Conservation (phyloP, 2,888 invertebrate genomes). For the Melanargia galathea region DNA sequence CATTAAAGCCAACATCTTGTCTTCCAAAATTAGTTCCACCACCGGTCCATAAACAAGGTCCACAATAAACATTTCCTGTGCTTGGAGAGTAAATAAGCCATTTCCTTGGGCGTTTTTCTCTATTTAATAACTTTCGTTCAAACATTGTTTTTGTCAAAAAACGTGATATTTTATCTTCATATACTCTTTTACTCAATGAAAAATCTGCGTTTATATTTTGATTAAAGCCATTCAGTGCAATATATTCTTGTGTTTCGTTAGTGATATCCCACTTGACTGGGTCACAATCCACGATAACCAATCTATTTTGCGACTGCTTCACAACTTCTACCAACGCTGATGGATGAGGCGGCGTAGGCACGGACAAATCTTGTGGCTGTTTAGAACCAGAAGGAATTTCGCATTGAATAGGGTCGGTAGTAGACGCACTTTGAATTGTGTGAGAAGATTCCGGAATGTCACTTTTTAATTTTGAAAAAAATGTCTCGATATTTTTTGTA, state of each 20-base stretch:
- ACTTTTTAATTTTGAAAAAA: conserved; percentile 9
- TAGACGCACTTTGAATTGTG: neutral
- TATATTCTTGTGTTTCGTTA: conserved; percentile 9
- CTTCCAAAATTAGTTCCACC: conserved; percentile 22
- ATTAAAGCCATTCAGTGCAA: conserved; percentile 14
- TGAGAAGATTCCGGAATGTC: neutral
- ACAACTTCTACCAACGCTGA: conserved; percentile 23
- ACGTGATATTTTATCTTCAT: conserved; percentile 21
- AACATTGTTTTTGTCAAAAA: conserved; percentile 26
- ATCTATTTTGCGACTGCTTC: conserved; percentile 23
- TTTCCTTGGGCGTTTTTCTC: conserved; percentile 23
- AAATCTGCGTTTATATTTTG: conserved; percentile 26
- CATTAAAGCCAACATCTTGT: conserved; percentile 22
- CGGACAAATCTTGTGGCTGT: conserved; percentile 22
- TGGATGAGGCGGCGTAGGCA: conserved; percentile 14
- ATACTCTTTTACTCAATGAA: conserved; percentile 18
- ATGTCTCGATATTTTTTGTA: conserved; percentile 1
- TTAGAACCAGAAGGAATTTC: conserved; percentile 22
- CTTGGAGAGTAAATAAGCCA: conserved; percentile 23
- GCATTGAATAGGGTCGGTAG: conserved; percentile 22
- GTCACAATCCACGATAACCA: conserved; percentile 22
- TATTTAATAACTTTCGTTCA: conserved; percentile 24
- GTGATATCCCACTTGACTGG: conserved; percentile 23
- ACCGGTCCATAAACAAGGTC: conserved; percentile 19
- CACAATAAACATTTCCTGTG: conserved; percentile 19